These are phyloP conservation scores for Ochotona curzoniae DNA, from an alignment of 2,113 vertebrate species.

Conservation along the genomic window DNA sequence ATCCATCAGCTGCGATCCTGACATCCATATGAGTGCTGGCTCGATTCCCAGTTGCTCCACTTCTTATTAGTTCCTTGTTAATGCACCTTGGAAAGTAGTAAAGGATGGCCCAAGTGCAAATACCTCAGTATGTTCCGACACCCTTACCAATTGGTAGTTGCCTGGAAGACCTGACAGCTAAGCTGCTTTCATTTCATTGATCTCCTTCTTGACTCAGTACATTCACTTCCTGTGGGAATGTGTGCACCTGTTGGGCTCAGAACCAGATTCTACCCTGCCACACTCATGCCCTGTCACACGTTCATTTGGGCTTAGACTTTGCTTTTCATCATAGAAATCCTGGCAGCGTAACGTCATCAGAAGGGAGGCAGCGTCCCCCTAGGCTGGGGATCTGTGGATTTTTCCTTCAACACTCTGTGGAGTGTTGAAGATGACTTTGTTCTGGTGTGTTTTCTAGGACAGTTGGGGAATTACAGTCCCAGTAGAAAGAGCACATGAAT, in stretches of 20 bases:
- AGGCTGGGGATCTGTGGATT: background rate
- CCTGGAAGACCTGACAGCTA: background rate
- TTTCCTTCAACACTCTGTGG: too few species aligned
- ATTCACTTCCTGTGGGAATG: background rate
- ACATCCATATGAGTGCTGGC: too few species aligned
- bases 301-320: background rate
- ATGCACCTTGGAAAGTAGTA: too few species aligned
- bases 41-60: too few species aligned
- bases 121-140: too few species aligned
- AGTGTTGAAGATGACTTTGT: too few species aligned
- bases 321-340: conserved; percentile 25
- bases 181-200: background rate
- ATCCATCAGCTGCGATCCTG: too few species aligned
- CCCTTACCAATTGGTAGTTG: background rate
- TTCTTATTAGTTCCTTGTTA: too few species aligned
- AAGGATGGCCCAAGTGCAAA: too few species aligned
- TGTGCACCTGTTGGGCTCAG: background rate
- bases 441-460: background rate
- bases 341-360: background rate
- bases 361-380: background rate
- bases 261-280: background rate
- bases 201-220: background rate
- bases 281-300: background rate
- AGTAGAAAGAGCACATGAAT: background rate
- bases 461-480: background rate